These are phyloP conservation scores for Troides aeacus DNA, from an alignment of 2,888 invertebrate genomes.

Conservation along the genomic window DNA sequence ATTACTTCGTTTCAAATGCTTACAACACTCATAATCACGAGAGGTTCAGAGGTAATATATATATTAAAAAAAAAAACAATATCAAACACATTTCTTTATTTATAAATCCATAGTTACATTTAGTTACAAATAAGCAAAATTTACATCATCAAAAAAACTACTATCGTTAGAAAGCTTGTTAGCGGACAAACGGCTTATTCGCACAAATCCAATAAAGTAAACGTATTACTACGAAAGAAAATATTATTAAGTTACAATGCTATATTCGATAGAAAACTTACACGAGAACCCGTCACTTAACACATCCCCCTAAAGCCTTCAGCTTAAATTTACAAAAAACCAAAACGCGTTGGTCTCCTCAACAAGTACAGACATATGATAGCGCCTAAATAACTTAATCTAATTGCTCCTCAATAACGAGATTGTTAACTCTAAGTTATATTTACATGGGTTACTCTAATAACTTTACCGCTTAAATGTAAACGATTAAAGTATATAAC, in stretches of 20 bases:
- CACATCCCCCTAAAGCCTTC: not conserved
- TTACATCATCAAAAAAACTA: conserved; percentile 32
- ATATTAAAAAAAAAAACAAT: conserved; percentile 31
- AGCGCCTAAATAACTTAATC: conserved; percentile 48
- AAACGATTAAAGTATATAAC: not conserved
- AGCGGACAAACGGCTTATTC: conserved; percentile 12
- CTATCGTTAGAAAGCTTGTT: conserved; percentile 14
- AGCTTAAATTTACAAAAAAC: not conserved
- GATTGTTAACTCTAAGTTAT: conserved; percentile 37
- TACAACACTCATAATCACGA: no score
- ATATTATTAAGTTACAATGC: conserved; percentile 1
- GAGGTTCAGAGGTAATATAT: no score
- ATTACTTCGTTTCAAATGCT: no score
- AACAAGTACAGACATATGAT: not conserved
- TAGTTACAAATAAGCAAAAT: conserved; percentile 54
- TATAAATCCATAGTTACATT: conserved; percentile 63
- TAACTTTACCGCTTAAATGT: conserved; percentile 7
- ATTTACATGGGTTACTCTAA: conserved; percentile 34
- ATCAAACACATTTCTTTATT: conserved; percentile 64
- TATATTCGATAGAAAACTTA: conserved; percentile 18
- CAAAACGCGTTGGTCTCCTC: conserved; percentile 12
- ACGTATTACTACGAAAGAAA: conserved; percentile 9
- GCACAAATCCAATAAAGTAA: conserved; percentile 19
- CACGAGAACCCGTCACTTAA: not conserved
- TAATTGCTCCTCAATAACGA: conserved; percentile 77